A percentile compares a stretch with the other conserved stretches of the same genome.
These are phyloP conservation scores for Cataglyphis cursor DNA, from an alignment of 2,888 invertebrate genomes.

Conservation along the genomic window DNA sequence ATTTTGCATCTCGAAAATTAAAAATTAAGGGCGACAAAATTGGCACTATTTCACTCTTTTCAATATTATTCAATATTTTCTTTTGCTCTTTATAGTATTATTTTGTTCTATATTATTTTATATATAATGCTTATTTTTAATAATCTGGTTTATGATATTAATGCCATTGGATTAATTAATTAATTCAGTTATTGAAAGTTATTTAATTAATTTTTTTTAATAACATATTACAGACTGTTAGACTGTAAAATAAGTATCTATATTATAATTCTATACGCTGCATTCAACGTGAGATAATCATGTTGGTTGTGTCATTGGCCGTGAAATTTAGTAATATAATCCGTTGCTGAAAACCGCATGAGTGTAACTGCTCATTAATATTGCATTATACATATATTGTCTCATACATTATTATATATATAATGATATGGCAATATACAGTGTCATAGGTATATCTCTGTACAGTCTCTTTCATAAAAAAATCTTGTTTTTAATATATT, in stretches of 20 bases:
- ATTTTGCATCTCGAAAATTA: background rate
- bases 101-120: background rate
- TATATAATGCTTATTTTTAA: slow-evolving; percentile 4
- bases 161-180: no score
- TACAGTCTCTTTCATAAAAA: background rate
- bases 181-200: no score
- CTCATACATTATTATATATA: background rate
- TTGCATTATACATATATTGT: background rate
- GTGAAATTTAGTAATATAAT: slow-evolving; percentile 25
- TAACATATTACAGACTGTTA: background rate
- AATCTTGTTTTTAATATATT: background rate
- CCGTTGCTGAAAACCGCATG: background rate
- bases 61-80: background rate
- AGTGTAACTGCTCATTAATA: slow-evolving; percentile 27
- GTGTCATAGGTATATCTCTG: background rate
- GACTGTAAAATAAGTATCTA: background rate
- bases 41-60: background rate
- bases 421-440: background rate
- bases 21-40: background rate
- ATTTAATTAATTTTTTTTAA: no score
- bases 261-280: background rate
- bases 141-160: background rate
- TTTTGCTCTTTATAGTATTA: background rate
- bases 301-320: slow-evolving; percentile 17
- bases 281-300: background rate